Conservation (phyloP, 2,113 vertebrate genomes). For the Acrocephalus kingi region DNA sequence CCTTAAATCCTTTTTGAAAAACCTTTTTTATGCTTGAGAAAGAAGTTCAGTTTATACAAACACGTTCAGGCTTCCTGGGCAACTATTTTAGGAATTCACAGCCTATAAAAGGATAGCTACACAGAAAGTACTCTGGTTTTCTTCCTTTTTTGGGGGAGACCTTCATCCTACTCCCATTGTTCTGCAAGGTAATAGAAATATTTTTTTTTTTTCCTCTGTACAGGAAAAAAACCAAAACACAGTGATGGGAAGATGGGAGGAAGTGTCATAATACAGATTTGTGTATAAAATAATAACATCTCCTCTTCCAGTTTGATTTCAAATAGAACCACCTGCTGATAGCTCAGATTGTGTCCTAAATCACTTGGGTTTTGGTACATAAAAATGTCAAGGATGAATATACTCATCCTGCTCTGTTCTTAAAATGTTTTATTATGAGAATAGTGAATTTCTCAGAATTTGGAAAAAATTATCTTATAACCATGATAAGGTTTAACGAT, state of each 20-base stretch:
- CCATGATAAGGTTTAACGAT: rapidly evolving
- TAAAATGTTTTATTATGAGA: background rate
- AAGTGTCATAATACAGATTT: background rate
- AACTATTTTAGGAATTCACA: background rate
- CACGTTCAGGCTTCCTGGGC: background rate
- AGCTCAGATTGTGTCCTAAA: background rate
- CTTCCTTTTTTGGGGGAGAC: background rate
- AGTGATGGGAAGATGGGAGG: background rate
- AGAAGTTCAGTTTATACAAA: background rate
- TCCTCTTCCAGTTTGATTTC: background rate
- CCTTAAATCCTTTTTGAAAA: background rate
- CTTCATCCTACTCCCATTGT: background rate
- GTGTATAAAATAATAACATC: background rate
- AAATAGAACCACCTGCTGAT: background rate
- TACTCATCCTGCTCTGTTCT: background rate
- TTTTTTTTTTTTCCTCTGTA: background rate
- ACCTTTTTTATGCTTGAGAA: background rate
- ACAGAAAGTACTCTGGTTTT: background rate
- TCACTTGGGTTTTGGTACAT: background rate
- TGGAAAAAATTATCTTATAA: background rate
- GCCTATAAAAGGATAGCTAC: background rate
- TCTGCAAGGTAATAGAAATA: background rate
- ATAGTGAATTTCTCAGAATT: background rate
- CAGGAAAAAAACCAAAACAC: background rate
- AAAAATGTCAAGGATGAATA: background rate